Evolutionary conservation across 2,888 invertebrate species (phyloP).

Genomic region (Belgica antarctica): DNA sequence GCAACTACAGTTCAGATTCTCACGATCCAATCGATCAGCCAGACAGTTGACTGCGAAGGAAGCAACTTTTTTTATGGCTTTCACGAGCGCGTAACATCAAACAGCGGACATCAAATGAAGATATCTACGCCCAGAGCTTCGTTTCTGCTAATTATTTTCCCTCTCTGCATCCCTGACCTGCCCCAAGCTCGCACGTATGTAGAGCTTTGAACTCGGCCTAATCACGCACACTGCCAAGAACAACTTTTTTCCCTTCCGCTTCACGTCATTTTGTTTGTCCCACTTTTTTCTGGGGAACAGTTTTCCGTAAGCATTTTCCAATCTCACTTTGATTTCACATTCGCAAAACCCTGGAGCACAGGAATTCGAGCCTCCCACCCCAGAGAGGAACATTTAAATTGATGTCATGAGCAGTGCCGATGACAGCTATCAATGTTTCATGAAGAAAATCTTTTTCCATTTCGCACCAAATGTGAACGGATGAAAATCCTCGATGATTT

Average conservation of each 20-base stretch:
- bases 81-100: background rate
- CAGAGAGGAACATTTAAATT: background rate
- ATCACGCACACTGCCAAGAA: background rate
- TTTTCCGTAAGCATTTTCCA: background rate
- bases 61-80: background rate
- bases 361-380: background rate
- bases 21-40: background rate
- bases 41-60: background rate
- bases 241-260: background rate
- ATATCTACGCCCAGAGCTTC: background rate
- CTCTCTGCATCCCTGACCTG: background rate
- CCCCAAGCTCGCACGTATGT: background rate
- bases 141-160: no score
- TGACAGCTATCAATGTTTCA: background rate
- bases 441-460: background rate
- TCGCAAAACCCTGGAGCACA: background rate
- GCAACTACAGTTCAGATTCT: background rate
- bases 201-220: constrained; percentile 20
- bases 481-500: background rate
- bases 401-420: constrained; percentile 5
- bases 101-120: background rate
- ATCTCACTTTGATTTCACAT: background rate
- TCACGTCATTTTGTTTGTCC: background rate
- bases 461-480: background rate
- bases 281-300: background rate